phyloP scores from a whole-genome alignment of 2,888 invertebrate species.

The Chloroclystis v-ata region DNA sequence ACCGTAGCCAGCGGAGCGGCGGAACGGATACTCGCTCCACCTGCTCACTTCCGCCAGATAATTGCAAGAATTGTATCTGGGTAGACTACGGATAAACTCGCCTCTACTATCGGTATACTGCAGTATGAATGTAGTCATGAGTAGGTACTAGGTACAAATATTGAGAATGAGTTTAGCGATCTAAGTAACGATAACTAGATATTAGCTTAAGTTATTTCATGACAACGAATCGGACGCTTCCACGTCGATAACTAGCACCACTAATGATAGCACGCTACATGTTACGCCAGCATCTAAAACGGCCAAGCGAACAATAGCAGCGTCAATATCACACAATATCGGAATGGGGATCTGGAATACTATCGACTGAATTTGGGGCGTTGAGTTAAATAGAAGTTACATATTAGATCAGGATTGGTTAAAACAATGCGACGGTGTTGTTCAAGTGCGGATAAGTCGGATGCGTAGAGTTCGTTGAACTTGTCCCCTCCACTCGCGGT shows the following conservation, averaged over 20 bases:
- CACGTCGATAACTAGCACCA: slow-evolving; percentile 3
- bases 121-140: no score
- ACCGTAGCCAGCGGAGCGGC: slow-evolving; percentile 36
- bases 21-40: slow-evolving; percentile 69
- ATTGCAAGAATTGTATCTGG: slow-evolving; percentile 55
- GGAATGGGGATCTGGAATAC: neutral
- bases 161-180: slow-evolving; percentile 8
- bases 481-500: slow-evolving; percentile 45
- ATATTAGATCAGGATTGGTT: slow-evolving; percentile 40
- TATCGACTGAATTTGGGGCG: slow-evolving; percentile 5
- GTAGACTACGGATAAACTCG: slow-evolving; percentile 16
- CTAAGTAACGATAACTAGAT: neutral
- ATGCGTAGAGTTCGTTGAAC: slow-evolving; percentile 70
- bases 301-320: slow-evolving; percentile 1
- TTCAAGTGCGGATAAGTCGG: slow-evolving; percentile 73
- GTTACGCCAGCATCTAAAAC: slow-evolving; percentile 4
- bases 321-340: no score
- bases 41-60: slow-evolving; percentile 66
- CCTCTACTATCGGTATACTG: slow-evolving; percentile 7
- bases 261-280: neutral
- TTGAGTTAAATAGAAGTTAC: slow-evolving; percentile 40
- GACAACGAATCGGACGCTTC: slow-evolving; percentile 5
- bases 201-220: neutral
- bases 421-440: slow-evolving; percentile 70
- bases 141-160: slow-evolving; percentile 5